phyloP scores from a whole-genome alignment of 2,113 vertebrate genomes.

The Dicrurus megarhynchus region DNA sequence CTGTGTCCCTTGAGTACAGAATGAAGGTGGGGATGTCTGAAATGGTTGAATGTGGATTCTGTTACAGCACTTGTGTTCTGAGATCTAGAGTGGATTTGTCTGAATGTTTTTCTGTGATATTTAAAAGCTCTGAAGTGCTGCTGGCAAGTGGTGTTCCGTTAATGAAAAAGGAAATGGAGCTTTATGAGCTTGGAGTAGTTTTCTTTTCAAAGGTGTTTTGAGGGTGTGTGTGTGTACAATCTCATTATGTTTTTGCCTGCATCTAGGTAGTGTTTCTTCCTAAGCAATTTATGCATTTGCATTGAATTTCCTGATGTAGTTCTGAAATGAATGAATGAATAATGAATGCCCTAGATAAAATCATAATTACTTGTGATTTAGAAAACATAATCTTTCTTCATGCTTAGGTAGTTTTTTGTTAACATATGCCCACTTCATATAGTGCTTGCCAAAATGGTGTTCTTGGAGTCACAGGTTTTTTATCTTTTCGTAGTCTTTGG shows the following conservation, averaged over 20 bases:
- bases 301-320: background rate
- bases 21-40: background rate
- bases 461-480: background rate
- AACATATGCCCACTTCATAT: background rate
- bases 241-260: background rate
- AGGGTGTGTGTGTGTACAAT: background rate
- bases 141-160: background rate
- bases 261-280: background rate
- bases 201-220: background rate
- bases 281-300: background rate
- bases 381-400: background rate
- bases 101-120: background rate
- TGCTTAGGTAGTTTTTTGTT: background rate
- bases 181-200: background rate
- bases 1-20: background rate
- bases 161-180: background rate
- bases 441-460: background rate
- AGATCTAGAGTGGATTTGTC: background rate
- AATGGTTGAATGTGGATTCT: background rate
- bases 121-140: slow-evolving; percentile 25
- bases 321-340: background rate
- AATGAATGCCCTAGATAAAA: background rate
- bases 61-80: background rate
- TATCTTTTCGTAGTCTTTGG: background rate
- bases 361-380: background rate